Conservation (phyloP, 2,888 invertebrate species). For the Podotricha telesiphe region DNA sequence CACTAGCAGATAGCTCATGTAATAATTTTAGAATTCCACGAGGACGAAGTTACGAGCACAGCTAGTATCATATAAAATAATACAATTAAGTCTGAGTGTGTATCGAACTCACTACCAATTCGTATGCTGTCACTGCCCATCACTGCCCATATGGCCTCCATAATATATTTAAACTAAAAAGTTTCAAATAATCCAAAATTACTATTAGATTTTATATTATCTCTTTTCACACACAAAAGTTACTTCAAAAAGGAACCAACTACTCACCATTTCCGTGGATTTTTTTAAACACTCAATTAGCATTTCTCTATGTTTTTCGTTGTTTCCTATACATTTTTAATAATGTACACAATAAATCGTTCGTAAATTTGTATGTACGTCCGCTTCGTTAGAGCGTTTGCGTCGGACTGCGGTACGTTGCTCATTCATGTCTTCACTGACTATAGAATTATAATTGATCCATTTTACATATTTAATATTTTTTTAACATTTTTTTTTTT, state of each 20-base stretch:
- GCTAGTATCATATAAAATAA: no score
- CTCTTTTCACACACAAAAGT: background rate
- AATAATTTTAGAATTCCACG: no score
- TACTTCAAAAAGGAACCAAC: background rate
- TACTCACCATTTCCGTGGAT: background rate
- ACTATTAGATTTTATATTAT: no score
- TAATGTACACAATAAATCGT: conserved; percentile 7
- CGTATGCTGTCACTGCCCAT: no score
- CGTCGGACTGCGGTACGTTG: conserved; percentile 17
- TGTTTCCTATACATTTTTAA: background rate
- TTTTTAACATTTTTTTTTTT: no score
- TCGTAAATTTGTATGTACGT: background rate
- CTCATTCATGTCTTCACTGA: conserved; percentile 2
- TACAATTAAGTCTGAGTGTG: no score
- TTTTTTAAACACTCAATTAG: background rate
- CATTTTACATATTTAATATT: conserved; percentile 1
- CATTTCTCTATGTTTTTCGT: background rate
- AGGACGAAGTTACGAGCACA: no score
- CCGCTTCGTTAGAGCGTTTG: conserved; percentile 1
- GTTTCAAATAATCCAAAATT: no score
- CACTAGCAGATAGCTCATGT: no score
- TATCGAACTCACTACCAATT: no score
- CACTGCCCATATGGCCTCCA: no score
- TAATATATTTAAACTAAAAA: no score
- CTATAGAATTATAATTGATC: conserved; percentile 14